Conservation (phyloP, 2,797 vertebrate species). For the Pterois miles region DNA sequence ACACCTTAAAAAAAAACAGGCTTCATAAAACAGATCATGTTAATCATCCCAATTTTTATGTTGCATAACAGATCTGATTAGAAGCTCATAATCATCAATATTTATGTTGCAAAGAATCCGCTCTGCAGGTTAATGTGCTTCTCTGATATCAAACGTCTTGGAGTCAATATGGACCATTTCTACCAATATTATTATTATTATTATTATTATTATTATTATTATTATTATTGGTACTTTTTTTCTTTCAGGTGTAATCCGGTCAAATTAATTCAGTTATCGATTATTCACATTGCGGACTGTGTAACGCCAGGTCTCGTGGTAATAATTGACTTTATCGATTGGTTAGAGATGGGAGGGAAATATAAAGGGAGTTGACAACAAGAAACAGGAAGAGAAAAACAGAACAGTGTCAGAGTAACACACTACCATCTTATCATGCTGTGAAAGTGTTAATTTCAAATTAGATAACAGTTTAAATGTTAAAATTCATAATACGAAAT, state of each 20-base stretch:
- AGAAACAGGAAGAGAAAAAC: not conserved
- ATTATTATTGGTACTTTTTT: not conserved
- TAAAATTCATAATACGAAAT: not conserved
- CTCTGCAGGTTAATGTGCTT: slow-evolving; percentile 3
- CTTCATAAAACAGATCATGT: not conserved
- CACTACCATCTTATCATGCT: not conserved
- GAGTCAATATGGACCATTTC: slow-evolving; percentile 21
- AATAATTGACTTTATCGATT: slow-evolving; percentile 77
- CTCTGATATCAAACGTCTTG: not conserved
- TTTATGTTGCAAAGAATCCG: not conserved
- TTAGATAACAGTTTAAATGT: not conserved
- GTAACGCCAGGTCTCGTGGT: slow-evolving; percentile 48
- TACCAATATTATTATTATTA: slow-evolving; percentile 11
- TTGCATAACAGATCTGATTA: slow-evolving; percentile 24
- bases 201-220: not conserved
- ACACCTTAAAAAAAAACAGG: not conserved
- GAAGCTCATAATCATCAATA: not conserved
- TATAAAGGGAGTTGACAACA: slow-evolving; percentile 41
- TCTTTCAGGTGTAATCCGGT: slow-evolving; percentile 23
- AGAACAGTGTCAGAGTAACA: slow-evolving; percentile 7
- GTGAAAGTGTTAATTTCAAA: not conserved
- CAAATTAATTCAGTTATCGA: slow-evolving; percentile 69
- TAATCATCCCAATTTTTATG: not conserved
- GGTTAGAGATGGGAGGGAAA: slow-evolving; percentile 46
- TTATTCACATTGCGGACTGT: slow-evolving; percentile 64